These are phyloP conservation scores for Clostera curtula DNA, from an alignment of 2,888 invertebrate species.

Conservation along the genomic window DNA sequence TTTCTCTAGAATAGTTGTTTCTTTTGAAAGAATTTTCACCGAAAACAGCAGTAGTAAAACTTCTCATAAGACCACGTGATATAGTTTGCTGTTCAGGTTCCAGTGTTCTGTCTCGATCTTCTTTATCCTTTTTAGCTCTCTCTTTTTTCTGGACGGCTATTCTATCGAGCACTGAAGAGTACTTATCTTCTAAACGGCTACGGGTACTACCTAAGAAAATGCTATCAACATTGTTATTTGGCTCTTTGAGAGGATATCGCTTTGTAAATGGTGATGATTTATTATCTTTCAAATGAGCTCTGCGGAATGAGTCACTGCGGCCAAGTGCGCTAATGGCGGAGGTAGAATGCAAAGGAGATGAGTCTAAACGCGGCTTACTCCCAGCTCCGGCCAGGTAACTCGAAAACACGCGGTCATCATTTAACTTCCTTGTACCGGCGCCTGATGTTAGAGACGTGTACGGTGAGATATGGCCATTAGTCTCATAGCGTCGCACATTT, in stretches of 20 bases:
- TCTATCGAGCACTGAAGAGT: constrained; percentile 83
- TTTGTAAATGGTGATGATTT: constrained; percentile 61
- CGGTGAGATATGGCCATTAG: constrained; percentile 57
- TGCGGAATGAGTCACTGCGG: constrained; percentile 67
- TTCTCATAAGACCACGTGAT: constrained; percentile 76
- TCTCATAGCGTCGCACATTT: constrained; percentile 61
- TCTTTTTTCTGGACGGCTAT: constrained; percentile 77
- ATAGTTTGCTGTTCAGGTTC: constrained; percentile 75
- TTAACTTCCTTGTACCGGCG: constrained; percentile 44
- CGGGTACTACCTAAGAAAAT: constrained; percentile 74
- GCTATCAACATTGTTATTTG: constrained; percentile 61
- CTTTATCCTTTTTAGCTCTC: constrained; percentile 61
- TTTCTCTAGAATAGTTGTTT: constrained; percentile 76
- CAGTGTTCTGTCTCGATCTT: constrained; percentile 80
- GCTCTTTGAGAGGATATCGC: constrained; percentile 62
- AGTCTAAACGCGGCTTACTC: constrained; percentile 53
- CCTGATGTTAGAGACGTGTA: constrained; percentile 50
- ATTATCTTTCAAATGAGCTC: constrained; percentile 59
- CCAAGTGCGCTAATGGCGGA: constrained; percentile 51
- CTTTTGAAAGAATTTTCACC: constrained; percentile 76
- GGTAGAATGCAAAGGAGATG: constrained; percentile 56
- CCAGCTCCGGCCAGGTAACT: constrained; percentile 55
- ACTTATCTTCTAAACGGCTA: constrained; percentile 85
- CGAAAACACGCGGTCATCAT: constrained; percentile 56
- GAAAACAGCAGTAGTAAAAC: constrained; percentile 82